Conservation (phyloP, 2,113 vertebrate genomes). For the Zingel zingel region DNA sequence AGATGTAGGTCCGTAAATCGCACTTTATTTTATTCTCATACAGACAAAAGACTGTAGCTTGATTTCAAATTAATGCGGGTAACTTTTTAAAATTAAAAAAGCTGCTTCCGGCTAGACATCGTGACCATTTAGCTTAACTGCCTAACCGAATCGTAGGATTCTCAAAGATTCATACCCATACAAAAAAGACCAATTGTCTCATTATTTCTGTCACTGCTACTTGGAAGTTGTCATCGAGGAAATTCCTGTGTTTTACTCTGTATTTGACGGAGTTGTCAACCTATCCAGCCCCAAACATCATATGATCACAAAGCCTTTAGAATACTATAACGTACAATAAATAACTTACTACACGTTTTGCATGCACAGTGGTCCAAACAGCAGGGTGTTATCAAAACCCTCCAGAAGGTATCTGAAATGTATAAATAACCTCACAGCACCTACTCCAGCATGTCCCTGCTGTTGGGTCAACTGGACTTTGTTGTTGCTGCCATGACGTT, state of each 20-base stretch:
- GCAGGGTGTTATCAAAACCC: conserved; percentile 10
- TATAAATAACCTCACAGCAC: conserved; percentile 51
- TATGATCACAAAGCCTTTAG: conserved; percentile 9
- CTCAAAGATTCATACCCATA: background rate
- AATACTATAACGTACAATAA: background rate
- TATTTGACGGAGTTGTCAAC: background rate
- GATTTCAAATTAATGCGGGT: background rate
- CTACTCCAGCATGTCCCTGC: conserved; percentile 23
- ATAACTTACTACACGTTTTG: conserved; percentile 3
- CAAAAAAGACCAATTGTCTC: background rate
- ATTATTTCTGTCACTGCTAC: background rate
- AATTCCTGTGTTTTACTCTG: conserved; percentile 6
- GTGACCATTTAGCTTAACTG: background rate
- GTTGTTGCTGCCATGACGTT: conserved; percentile 39
- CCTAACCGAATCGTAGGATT: background rate
- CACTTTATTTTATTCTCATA: background rate
- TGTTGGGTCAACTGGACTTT: conserved; percentile 47
- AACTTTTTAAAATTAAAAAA: background rate
- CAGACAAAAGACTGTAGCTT: background rate
- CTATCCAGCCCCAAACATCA: background rate
- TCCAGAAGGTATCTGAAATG: conserved; percentile 35
- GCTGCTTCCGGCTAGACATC: background rate
- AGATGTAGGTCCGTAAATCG: background rate
- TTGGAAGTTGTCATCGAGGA: conserved; percentile 1
- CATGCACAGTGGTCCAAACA: background rate